Percentiles rank a stretch among this genome's conserved stretches.
These are phyloP conservation scores for Alloplasta piceator DNA, from an alignment of 2,888 invertebrate species.

Conservation along the genomic window DNA sequence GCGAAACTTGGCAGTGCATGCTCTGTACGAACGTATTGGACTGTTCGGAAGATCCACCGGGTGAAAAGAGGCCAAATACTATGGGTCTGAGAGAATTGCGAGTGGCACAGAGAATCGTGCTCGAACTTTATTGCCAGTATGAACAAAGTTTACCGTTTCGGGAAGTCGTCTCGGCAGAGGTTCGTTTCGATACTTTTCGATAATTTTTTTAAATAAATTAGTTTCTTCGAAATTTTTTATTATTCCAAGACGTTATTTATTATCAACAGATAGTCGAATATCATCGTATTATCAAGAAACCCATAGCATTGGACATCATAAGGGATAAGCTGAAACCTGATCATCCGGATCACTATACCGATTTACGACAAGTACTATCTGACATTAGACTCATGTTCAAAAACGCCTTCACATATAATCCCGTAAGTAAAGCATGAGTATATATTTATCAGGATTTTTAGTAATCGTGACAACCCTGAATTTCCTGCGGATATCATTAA, in stretches of 20 bases:
- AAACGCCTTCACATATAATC: conserved; percentile 93
- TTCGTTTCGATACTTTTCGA: conserved; percentile 81
- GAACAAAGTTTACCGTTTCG: conserved; percentile 95
- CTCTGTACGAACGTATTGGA: conserved; percentile 93
- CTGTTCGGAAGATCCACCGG: conserved; percentile 84
- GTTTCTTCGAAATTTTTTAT: conserved; percentile 74
- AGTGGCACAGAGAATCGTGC: conserved; percentile 92
- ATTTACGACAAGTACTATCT: conserved; percentile 89
- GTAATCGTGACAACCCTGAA: too few species aligned
- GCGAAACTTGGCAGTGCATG: conserved; percentile 96
- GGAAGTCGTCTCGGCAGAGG: conserved; percentile 91
- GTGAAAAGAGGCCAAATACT: conserved; percentile 83
- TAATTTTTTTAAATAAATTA: conserved; percentile 5
- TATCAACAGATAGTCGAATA: conserved; percentile 87
- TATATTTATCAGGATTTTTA: too few species aligned
- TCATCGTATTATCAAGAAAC: conserved; percentile 89
- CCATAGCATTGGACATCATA: conserved; percentile 94
- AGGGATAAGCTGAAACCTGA: conserved; percentile 91
- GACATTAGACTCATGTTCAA: conserved; percentile 94
- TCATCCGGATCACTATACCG: conserved; percentile 89
- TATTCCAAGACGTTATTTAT: conserved; percentile 66
- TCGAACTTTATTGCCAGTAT: conserved; percentile 96
- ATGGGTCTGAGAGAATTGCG: conserved; percentile 87
- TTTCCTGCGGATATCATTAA: too few species aligned
- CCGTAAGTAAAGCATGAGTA: conserved; percentile 86